These are phyloP conservation scores for Idaea dimidiata DNA, from an alignment of 2,888 invertebrate species.

Conservation along the genomic window DNA sequence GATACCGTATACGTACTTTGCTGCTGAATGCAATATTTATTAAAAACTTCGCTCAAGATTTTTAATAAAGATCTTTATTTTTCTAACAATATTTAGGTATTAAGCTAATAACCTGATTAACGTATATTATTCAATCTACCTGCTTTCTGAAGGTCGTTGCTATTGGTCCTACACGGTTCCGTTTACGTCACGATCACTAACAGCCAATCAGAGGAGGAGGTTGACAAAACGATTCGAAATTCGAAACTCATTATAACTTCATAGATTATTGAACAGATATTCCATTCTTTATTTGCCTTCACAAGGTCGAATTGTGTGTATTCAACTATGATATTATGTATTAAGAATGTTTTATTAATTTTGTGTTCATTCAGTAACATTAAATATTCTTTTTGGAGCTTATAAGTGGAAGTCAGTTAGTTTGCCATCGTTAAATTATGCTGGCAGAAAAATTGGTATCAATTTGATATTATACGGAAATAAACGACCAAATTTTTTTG, in stretches of 20 bases:
- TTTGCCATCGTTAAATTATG: slow-evolving; percentile 18
- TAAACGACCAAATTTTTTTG: not conserved
- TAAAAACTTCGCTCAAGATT: not conserved
- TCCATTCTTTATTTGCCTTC: not conserved
- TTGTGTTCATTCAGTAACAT: slow-evolving; percentile 22
- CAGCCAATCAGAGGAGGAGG: slow-evolving; percentile 34
- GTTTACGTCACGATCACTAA: slow-evolving; percentile 32
- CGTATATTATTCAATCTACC: slow-evolving; percentile 25
- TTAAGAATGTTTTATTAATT: slow-evolving; percentile 21
- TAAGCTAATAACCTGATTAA: slow-evolving; percentile 31
- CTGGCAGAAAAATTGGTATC: slow-evolving; percentile 19
- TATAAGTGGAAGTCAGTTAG: slow-evolving; percentile 6
- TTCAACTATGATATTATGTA: slow-evolving; percentile 13
- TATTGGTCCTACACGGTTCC: slow-evolving; percentile 39
- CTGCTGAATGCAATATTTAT: not conserved
- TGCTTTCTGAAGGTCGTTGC: slow-evolving; percentile 41
- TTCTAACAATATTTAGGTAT: slow-evolving; percentile 12
- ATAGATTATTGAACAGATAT: slow-evolving; percentile 25
- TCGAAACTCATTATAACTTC: slow-evolving; percentile 31
- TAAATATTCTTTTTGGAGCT: slow-evolving; percentile 19
- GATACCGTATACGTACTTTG: not conserved
- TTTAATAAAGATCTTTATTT: not conserved
- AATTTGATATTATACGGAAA: not conserved
- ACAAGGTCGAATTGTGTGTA: slow-evolving; percentile 11
- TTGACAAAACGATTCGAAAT: slow-evolving; percentile 38